Evolutionary conservation across 1,140 invertebrate genomes (phyloP), one percentile per base, ranked within the genome.

Genomic region (Drosophila ogumai): DNA sequence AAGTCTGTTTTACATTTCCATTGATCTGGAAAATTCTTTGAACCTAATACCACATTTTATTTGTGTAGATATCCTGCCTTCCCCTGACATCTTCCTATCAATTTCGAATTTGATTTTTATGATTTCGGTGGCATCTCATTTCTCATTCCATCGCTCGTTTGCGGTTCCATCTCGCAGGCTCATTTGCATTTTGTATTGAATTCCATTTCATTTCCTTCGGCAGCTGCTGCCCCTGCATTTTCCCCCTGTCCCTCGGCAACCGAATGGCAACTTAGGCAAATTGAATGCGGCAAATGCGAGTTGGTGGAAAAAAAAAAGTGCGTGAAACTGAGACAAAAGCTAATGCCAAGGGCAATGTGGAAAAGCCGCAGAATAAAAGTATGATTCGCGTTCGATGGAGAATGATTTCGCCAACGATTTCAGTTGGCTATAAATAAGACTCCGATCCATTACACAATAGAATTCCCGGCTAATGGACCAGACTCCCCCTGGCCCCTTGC

Each of bases 121-220:
- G 84, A 87, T 82, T 87, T 86, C 77, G 49, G 25, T 66, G 74
- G 57, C 75, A 69, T 75, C 52, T 52, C 58, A 49, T 72, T 41
- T 55, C 56, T 54, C 58, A 52, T 63, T 61, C 54, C 57, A 25
- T 10, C 28, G 49, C 36, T 56, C 60, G 60, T 44, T 75, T 56
- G 61, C 80, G 75, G 56, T 71, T 81, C 50, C 55, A 55, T 38
- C 52, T 55, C 57, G 67, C 44, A 57, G 65, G 58, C 74, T 87
- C 80, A 87, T 87, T 87, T 87, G 84, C 84, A 87, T 87, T 90
- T 87, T 88, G 85, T 87, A 87, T 87, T 87, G 80, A 88, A 88
- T 88, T 88, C 75, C 79, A 65, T 75, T 79, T 74, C 63, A 55
- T 65, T 72, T 75, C 46, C 57, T 82, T 64, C 47, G 84, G 49